Conservation (phyloP, 2,797 vertebrate genomes). For the Pangasius larnaudii region DNA sequence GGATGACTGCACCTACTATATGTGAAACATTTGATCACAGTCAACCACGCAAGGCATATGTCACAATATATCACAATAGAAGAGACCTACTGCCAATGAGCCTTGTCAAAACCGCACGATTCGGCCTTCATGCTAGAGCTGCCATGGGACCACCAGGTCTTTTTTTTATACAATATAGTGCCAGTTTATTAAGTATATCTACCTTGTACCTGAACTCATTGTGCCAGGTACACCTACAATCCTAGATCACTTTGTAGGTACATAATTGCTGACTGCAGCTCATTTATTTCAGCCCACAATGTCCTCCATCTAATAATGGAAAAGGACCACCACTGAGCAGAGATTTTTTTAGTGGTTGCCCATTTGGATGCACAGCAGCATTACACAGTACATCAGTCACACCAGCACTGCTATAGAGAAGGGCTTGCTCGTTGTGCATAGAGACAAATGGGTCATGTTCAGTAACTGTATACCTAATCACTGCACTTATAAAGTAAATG, state of each 20-base stretch:
- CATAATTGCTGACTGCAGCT: neutral
- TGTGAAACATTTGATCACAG: neutral
- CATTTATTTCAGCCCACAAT: neutral
- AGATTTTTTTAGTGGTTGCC: neutral
- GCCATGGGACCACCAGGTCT: neutral
- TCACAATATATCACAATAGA: conserved; percentile 8
- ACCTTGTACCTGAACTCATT: neutral
- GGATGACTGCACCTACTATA: neutral
- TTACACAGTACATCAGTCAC: neutral
- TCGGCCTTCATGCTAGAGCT: neutral
- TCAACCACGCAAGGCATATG: neutral
- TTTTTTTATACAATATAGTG: neutral
- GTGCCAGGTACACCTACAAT: neutral
- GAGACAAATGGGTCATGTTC: neutral
- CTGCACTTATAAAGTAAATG: neutral
- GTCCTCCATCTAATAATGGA: neutral
- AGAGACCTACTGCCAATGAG: neutral
- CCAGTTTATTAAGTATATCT: neutral
- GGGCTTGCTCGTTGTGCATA: neutral
- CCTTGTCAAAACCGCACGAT: neutral
- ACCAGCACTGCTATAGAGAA: neutral
- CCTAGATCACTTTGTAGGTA: neutral
- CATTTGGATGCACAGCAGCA: neutral
- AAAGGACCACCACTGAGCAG: neutral
- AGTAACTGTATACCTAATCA: neutral